phyloP scores from a whole-genome alignment of 1,140 invertebrate species.

The Penaeus indicus region DNA sequence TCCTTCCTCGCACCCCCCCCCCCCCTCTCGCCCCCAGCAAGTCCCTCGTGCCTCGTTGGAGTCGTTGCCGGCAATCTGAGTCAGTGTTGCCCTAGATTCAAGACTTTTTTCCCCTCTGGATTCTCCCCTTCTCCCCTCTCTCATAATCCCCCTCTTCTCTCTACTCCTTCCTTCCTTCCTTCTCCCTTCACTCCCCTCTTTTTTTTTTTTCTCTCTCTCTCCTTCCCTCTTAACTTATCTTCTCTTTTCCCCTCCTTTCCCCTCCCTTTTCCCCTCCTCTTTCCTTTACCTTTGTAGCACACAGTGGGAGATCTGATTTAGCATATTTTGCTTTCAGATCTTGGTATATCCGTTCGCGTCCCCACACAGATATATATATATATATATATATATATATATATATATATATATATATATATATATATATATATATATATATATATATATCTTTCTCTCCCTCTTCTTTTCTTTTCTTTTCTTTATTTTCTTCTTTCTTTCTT shows the following conservation, averaged over 20 bases:
- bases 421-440: not conserved
- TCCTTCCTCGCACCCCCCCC: no score
- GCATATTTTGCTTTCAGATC: no score
- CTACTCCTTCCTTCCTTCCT: no score
- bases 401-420: not conserved
- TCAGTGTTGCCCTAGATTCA: slow-evolving; percentile 63
- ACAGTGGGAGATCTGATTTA: no score
- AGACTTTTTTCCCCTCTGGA: slow-evolving; percentile 41
- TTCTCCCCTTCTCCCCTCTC: no score
- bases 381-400: not conserved
- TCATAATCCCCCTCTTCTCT: no score
- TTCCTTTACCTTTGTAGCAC: not conserved
- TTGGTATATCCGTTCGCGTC: no score
- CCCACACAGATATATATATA: no score
- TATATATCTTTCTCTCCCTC: not conserved
- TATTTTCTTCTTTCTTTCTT: not conserved
- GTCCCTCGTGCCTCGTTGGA: not conserved
- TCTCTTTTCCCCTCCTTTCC: not conserved
- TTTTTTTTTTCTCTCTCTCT: no score
- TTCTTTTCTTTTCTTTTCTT: not conserved
- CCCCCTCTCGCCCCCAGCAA: no score
- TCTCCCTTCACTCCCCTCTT: no score
- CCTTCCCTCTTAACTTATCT: not conserved
- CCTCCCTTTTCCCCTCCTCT: not conserved
- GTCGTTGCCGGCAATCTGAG: not conserved